Base-by-base conservation (phyloP, 2,113 vertebrate species). In the Himantopus leucocephalus region DNA sequence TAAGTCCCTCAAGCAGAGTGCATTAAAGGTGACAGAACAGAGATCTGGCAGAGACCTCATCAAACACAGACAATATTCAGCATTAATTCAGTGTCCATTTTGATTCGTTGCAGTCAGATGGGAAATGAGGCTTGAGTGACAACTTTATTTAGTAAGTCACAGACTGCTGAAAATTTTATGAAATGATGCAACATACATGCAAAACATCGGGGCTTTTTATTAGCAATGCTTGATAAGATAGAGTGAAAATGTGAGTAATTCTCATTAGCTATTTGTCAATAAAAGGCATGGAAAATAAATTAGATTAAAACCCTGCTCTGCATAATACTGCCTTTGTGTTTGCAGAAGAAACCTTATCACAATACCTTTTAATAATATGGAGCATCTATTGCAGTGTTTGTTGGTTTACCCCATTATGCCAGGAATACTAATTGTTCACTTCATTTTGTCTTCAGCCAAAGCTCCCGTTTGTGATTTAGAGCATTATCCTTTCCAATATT, bases 81-180 rank as follows among this genome's bases (percentile, higher is more conserved):
- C 93, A 98, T 98, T 97, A 98, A 98, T 97, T 98, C 88, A 78
- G 26, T 84, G 96, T 97, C 97, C 96, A 90, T 95, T 97, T 91
- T 91, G 64, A 95, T 97, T 98, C 22, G 6, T 82, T 94, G 60
- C 34, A 89, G 60, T 90, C 6, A 4, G 94, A 92, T 26, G 35
- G 97, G 78, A 98, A 98, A 98, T 96, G 71, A 97, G 73, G 52
- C 89, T 97, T 98, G 98, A 98, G 96, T 97, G 98, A 98, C 98
- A 97, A 95, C 96, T 98, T 98, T 97, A 98, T 98, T 98, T 98
- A 95, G 92, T 67, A 55, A 97, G 94, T 96, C 94, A 96, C 75
- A 97, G 73, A 32, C 88, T 93, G 68, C 66, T 98, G 92, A 97
- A 98, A 97, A 91, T 97, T 97, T 98, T 97, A 98, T 97, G 85